Evolutionary conservation across 2,888 invertebrate genomes (phyloP).

Genomic region (Stictocephala bisonia): DNA sequence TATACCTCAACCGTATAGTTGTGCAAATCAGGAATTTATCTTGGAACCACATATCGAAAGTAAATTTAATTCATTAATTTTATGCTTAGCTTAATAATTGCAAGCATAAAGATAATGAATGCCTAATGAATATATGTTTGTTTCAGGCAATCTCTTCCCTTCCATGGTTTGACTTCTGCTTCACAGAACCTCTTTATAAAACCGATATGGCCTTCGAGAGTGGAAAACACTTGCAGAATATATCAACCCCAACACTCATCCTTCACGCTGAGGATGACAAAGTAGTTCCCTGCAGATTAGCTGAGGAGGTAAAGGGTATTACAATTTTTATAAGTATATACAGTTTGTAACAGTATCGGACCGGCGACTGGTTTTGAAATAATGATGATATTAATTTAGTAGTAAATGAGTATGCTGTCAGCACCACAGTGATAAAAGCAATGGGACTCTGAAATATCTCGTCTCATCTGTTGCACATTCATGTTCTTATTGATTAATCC

Average conservation of each 20-base stretch:
- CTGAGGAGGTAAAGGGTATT: conserved; percentile 73
- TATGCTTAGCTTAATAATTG: not conserved
- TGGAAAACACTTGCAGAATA: conserved; percentile 76
- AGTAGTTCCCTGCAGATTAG: conserved; percentile 84
- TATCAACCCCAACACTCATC: conserved; percentile 83
- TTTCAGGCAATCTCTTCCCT: conserved; percentile 80
- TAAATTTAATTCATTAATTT: not conserved
- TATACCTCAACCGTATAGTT: no score
- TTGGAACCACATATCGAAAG: conserved; percentile 6
- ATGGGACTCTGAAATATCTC: no score
- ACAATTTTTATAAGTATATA: not conserved
- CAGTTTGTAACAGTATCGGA: no score
- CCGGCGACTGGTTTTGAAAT: no score
- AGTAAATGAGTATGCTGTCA: no score
- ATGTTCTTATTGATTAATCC: no score
- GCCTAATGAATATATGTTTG: conserved; percentile 37
- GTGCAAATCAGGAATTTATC: no score
- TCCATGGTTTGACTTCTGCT: conserved; percentile 85
- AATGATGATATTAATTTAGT: no score
- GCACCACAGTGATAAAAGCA: no score
- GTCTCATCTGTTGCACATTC: no score
- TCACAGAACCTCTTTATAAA: conserved; percentile 79
- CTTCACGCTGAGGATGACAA: conserved; percentile 92
- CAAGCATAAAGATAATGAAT: not conserved
- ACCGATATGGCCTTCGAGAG: conserved; percentile 82